Conservation (phyloP, 2,888 invertebrate species). For the Thymelicus acteon region DNA sequence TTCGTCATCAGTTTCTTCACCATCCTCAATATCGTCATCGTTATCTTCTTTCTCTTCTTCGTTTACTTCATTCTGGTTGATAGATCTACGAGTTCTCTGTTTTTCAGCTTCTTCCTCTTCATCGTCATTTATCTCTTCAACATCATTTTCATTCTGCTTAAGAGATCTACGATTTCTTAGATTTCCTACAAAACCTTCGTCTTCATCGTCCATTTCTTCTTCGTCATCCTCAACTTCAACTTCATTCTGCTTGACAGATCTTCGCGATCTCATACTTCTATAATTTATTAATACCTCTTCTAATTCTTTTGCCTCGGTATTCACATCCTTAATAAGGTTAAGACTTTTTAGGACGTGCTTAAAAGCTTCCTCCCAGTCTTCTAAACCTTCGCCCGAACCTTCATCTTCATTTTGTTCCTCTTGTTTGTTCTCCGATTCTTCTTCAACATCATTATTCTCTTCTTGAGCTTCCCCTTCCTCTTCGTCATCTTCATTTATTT, state of each 20-base stretch:
- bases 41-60: slow-evolving; percentile 38
- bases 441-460: slow-evolving; percentile 21
- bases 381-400: slow-evolving; percentile 50
- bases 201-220: slow-evolving; percentile 17
- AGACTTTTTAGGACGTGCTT: slow-evolving; percentile 30
- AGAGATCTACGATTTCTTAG: slow-evolving; percentile 23
- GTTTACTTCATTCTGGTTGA: slow-evolving; percentile 40
- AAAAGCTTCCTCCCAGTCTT: slow-evolving; percentile 35
- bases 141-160: slow-evolving; percentile 19
- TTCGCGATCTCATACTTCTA: background rate
- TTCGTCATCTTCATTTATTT: slow-evolving; percentile 29
- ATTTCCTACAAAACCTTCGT: slow-evolving; percentile 33
- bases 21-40: slow-evolving; percentile 35
- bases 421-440: background rate
- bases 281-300: slow-evolving; percentile 18
- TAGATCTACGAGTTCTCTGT: too few relatives aligned
- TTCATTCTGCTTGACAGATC: slow-evolving; percentile 30
- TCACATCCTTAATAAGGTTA: slow-evolving; percentile 33
- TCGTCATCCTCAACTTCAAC: slow-evolving; percentile 40
- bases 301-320: slow-evolving; percentile 29
- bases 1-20: slow-evolving; percentile 37
- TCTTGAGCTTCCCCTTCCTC: slow-evolving; percentile 22
- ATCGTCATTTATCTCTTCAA: slow-evolving; percentile 38
- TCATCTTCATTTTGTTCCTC: slow-evolving; percentile 37
- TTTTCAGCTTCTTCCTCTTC: slow-evolving; percentile 40